These are phyloP conservation scores for Mythimna lalbum DNA, from an alignment of 2,888 invertebrate genomes.

Conservation along the genomic window DNA sequence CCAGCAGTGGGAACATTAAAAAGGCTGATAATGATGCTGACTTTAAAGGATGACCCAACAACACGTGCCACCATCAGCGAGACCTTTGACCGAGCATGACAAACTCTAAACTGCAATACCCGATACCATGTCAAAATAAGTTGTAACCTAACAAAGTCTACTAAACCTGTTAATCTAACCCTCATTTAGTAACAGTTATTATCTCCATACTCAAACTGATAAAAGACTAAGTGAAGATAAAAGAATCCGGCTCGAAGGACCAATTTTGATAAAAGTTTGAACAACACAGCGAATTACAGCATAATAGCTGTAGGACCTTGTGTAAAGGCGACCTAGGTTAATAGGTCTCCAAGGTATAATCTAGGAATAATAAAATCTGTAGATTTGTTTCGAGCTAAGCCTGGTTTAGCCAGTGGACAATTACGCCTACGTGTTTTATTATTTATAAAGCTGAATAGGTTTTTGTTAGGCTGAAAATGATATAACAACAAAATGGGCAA, in stretches of 20 bases:
- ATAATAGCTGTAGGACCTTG: conserved; percentile 1
- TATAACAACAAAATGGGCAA: neutral
- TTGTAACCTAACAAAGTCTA: no score
- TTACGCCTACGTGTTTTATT: conserved; percentile 20
- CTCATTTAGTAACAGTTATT: neutral
- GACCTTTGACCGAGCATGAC: no score
- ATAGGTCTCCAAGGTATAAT: conserved; percentile 17
- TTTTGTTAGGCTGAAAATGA: conserved; percentile 1
- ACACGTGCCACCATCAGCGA: no score
- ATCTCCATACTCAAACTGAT: neutral
- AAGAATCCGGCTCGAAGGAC: conserved; percentile 21
- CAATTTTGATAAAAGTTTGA: conserved; percentile 25
- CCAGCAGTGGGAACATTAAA: no score
- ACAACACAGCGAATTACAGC: conserved; percentile 15
- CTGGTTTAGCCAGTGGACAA: conserved; percentile 8
- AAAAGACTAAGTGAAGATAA: neutral
- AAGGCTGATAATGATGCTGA: no score
- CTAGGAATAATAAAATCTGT: conserved; percentile 34
- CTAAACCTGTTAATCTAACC: neutral
- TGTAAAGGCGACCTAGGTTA: conserved; percentile 16
- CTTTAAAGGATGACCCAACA: no score
- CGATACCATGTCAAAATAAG: no score
- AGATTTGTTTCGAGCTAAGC: conserved; percentile 18
- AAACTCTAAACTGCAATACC: no score
- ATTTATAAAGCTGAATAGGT: conserved; percentile 17